Evolutionary conservation across 2,113 vertebrate species (phyloP).

Genomic region (Ceuthmochares aereus): DNA sequence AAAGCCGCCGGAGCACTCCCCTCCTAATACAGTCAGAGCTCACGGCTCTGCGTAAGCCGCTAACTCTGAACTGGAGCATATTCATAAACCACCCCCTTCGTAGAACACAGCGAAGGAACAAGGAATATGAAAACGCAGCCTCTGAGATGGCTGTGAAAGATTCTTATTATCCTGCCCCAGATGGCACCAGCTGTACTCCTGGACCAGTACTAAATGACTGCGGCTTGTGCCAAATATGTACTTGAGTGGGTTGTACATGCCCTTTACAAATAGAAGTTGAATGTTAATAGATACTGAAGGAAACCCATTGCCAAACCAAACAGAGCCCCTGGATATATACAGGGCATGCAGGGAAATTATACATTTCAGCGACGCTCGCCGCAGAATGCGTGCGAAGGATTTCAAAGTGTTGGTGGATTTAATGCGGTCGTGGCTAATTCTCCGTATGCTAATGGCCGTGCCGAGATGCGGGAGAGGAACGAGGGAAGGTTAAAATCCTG

Average conservation of each 20-base stretch:
- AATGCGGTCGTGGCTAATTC: constrained; percentile 41
- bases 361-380: constrained; percentile 16
- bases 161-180: constrained; percentile 65
- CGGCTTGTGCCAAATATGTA: constrained; percentile 70
- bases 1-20: neutral
- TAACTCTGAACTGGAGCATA: neutral
- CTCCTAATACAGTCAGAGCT: fast-evolving
- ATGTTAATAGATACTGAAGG: constrained; percentile 54
- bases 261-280: constrained; percentile 65
- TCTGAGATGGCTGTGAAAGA: constrained; percentile 67
- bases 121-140: constrained; percentile 46
- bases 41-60: neutral
- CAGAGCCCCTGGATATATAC: constrained; percentile 43
- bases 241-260: constrained; percentile 65
- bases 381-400: constrained; percentile 26
- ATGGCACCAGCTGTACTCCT: constrained; percentile 68
- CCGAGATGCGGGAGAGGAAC: constrained; percentile 24
- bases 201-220: constrained; percentile 43
- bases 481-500: constrained; percentile 26
- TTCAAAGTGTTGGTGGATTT: constrained; percentile 25
- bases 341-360: constrained; percentile 56
- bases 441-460: constrained; percentile 12
- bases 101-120: neutral
- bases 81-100: neutral
- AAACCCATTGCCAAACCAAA: constrained; percentile 48